A percentile compares a stretch with the other conserved stretches of the same genome.
Evolutionary conservation across 2,113 vertebrate species (phyloP).

Genomic region (Pluvialis apricaria): DNA sequence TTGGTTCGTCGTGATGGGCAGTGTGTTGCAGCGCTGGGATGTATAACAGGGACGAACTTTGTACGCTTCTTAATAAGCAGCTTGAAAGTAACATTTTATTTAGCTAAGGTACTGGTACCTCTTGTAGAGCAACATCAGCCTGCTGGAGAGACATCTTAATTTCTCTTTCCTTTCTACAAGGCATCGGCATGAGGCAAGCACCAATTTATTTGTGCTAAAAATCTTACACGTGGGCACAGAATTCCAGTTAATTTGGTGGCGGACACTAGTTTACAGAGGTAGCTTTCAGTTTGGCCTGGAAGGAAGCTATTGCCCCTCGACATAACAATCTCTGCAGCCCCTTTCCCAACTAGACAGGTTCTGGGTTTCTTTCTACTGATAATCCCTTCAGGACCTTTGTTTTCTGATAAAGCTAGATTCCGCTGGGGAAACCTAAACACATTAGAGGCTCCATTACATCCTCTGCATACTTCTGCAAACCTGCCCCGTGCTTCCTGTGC

Average conservation of each 20-base stretch:
- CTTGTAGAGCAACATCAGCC: background rate
- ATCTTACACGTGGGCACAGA: background rate
- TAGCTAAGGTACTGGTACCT: background rate
- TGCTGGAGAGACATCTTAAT: too few relatives aligned
- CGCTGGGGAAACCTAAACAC: conserved; percentile 77
- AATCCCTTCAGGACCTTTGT: conserved; percentile 68
- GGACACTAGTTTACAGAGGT: background rate
- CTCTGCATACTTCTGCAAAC: conserved; percentile 37
- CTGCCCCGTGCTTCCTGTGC: conserved; percentile 59
- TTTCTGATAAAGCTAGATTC: conserved; percentile 75
- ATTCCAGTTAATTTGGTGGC: background rate
- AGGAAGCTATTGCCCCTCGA: background rate
- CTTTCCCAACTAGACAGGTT: conserved; percentile 43
- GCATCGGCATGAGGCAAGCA: background rate
- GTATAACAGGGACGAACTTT: background rate
- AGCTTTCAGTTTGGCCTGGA: background rate
- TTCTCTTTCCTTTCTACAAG: background rate
- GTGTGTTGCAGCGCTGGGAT: fast-evolving
- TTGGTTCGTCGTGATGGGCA: background rate
- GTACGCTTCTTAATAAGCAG: fast-evolving
- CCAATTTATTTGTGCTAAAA: background rate
- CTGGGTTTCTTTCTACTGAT: conserved; percentile 72
- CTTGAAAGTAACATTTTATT: background rate
- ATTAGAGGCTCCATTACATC: conserved; percentile 57
- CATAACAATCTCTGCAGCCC: background rate